Percentiles rank a stretch among this genome's conserved stretches.
phyloP scores from a whole-genome alignment of 2,113 vertebrate genomes.

The Elgaria multicarinata region DNA sequence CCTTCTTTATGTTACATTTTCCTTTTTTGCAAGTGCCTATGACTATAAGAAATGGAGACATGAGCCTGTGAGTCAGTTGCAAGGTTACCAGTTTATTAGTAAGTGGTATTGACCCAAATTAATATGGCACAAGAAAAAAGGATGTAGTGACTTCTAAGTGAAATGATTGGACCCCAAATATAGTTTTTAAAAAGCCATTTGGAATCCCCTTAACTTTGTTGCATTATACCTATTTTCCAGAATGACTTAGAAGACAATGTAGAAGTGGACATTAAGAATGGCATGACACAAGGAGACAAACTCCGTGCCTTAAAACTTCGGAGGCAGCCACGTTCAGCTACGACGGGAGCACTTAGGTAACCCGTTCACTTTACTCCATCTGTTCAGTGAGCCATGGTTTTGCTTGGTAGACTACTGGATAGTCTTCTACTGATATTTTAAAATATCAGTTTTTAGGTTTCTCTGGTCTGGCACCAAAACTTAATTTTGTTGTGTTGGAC shows the following conservation, averaged over 20 bases:
- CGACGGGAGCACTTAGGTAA: slow-evolving; percentile 84
- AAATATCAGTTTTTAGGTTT: neutral
- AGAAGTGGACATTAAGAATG: slow-evolving; percentile 69
- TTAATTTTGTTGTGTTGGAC: neutral
- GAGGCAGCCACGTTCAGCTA: slow-evolving; percentile 80
- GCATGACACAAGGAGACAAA: slow-evolving; percentile 94
- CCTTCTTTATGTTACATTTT: neutral
- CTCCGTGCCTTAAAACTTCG: slow-evolving; percentile 93
- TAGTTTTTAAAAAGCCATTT: neutral
- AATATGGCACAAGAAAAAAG: neutral
- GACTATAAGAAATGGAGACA: neutral
- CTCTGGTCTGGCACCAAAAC: neutral
- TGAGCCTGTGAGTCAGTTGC: neutral
- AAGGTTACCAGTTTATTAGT: neutral
- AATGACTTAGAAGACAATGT: slow-evolving; percentile 77
- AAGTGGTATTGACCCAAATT: neutral
- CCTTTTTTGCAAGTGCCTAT: neutral
- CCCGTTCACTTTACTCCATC: neutral
- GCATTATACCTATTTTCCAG: slow-evolving; percentile 68
- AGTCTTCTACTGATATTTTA: neutral
- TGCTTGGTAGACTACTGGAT: neutral
- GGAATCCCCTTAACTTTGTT: neutral
- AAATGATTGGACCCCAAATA: neutral
- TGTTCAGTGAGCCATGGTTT: neutral
- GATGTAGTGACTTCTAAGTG: neutral